phyloP scores from a whole-genome alignment of 1,140 invertebrate species.

The Procambarus clarkii region DNA sequence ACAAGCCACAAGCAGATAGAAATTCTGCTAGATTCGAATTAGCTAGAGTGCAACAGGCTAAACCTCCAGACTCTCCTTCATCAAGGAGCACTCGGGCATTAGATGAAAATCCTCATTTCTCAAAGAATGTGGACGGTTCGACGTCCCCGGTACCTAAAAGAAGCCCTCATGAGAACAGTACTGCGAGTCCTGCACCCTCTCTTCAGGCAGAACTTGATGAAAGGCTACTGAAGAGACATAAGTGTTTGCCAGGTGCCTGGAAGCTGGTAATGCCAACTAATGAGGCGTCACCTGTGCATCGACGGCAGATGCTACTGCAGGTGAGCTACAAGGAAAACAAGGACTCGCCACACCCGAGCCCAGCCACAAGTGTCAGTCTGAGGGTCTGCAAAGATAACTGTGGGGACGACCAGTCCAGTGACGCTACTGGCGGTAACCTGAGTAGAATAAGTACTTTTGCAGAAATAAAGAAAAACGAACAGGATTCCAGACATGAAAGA shows the following conservation, averaged over 20 bases:
- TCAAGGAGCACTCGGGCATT: not conserved
- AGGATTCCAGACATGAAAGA: not conserved
- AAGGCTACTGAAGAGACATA: not conserved
- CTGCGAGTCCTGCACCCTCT: not conserved
- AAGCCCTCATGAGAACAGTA: not conserved
- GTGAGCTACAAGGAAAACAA: not conserved
- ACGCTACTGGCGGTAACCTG: not conserved
- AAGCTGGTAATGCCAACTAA: not conserved
- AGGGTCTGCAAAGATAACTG: not conserved
- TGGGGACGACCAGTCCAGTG: not conserved
- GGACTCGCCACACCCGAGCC: not conserved
- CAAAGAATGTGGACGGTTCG: not conserved
- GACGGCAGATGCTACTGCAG: not conserved
- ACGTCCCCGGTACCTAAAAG: not conserved
- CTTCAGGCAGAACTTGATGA: conserved; percentile 8
- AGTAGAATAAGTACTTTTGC: not conserved
- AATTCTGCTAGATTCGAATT: not conserved
- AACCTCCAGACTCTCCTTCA: not conserved
- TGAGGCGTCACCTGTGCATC: not conserved
- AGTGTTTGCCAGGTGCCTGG: not conserved
- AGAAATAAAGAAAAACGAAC: conserved; percentile 16
- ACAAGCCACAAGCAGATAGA: not conserved
- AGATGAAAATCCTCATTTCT: not conserved
- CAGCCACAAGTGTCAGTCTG: not conserved
- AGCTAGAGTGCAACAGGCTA: not conserved